These are phyloP conservation scores for Dasyprocta punctata DNA, from an alignment of 2,113 vertebrate species.

Conservation along the genomic window DNA sequence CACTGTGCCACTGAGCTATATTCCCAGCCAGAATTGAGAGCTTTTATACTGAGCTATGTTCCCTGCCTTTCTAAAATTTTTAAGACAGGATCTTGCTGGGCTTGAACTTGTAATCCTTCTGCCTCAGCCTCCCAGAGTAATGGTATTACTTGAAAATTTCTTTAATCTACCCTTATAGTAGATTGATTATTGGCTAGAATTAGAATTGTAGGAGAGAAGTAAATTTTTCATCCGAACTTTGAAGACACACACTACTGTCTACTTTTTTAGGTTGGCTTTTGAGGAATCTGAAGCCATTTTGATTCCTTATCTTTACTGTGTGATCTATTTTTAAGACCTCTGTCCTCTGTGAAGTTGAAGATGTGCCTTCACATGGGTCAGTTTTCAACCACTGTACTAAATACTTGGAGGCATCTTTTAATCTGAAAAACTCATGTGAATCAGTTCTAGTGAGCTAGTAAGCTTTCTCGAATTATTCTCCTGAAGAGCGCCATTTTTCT, in stretches of 20 bases:
- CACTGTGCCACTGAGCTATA: no score
- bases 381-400: not conserved
- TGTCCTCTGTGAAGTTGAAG: not conserved
- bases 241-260: not conserved
- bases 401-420: not conserved
- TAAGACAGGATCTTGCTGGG: not conserved
- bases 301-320: not conserved
- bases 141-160: not conserved
- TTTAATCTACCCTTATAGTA: not conserved
- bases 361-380: constrained; percentile 20
- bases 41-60: not conserved
- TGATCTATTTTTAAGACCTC: not conserved
- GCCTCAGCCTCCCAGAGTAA: not conserved
- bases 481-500: not conserved
- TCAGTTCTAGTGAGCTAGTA: not conserved
- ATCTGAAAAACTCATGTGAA: not conserved
- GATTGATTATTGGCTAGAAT: not conserved
- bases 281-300: not conserved
- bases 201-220: constrained; percentile 10
- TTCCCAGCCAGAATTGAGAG: not conserved
- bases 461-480: not conserved
- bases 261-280: not conserved
- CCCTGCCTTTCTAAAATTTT: not conserved
- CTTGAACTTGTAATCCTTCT: not conserved
- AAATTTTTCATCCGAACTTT: not conserved